These are phyloP conservation scores for Chionoecetes opilio DNA, from an alignment of 1,140 invertebrate genomes.

Conservation along the genomic window DNA sequence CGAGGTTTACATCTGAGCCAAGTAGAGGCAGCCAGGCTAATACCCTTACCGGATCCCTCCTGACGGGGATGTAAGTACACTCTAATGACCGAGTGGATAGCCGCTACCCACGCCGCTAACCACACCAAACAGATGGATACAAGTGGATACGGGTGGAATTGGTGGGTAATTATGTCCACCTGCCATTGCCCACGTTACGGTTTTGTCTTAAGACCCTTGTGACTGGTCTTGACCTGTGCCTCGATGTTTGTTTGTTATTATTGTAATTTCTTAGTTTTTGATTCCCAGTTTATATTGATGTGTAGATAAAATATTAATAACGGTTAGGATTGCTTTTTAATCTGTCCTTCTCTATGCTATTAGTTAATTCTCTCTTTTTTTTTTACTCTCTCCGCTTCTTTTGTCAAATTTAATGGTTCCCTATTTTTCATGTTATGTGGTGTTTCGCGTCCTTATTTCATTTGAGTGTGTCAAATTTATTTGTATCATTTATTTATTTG, in stretches of 20 bases:
- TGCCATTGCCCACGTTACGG: background rate
- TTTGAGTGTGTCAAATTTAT: too few species aligned
- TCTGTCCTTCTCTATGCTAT: background rate
- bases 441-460: background rate
- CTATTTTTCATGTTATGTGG: background rate
- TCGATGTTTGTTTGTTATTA: background rate
- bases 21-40: background rate
- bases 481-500: too few species aligned
- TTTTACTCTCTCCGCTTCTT: background rate
- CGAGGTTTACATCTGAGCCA: too few species aligned
- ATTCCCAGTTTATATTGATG: too few species aligned
- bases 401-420: background rate
- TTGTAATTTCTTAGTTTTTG: background rate
- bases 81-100: background rate
- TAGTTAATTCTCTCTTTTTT: background rate
- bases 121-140: background rate
- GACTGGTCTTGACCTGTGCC: too few species aligned
- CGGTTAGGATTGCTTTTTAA: too few species aligned
- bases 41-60: background rate
- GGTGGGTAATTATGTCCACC: background rate
- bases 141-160: background rate
- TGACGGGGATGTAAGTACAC: background rate
- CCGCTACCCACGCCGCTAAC: slow-evolving; percentile 2
- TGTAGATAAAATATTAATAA: too few species aligned
- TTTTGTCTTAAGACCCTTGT: too few species aligned